Conservation (phyloP, 2,113 vertebrate genomes). For the Mohoua ochrocephala region DNA sequence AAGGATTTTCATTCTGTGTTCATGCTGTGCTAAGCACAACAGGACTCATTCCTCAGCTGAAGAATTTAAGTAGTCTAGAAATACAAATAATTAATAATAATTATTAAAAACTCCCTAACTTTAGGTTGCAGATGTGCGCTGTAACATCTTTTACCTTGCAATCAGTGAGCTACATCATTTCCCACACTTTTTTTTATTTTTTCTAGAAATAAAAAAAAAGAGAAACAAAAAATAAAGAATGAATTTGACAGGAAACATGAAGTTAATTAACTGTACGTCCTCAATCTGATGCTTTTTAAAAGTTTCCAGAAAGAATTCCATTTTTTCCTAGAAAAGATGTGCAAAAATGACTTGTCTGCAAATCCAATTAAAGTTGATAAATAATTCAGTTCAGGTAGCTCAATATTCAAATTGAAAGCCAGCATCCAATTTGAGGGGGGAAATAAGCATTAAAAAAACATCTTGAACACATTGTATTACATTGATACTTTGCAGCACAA, state of each 20-base stretch:
- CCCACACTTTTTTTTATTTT: background rate
- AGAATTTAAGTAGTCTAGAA: background rate
- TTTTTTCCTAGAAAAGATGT: slow-evolving; percentile 18
- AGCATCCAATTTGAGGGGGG: slow-evolving; percentile 51
- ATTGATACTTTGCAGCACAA: slow-evolving; percentile 43
- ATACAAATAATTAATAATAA: background rate
- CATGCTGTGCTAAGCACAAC: background rate
- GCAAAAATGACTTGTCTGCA: slow-evolving; percentile 57
- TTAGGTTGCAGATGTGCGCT: background rate
- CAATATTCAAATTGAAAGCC: slow-evolving; percentile 59
- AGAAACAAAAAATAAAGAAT: background rate
- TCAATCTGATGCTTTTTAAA: slow-evolving; percentile 19
- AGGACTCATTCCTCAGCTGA: background rate
- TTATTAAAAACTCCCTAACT: background rate
- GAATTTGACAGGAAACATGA: slow-evolving; percentile 15
- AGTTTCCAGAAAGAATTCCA: slow-evolving; percentile 45
- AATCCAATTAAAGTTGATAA: slow-evolving; percentile 61
- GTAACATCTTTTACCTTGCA: background rate
- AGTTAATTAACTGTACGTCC: slow-evolving; percentile 29
- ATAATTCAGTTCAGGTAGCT: slow-evolving; percentile 63
- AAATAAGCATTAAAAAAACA: slow-evolving; percentile 68
- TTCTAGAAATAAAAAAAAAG: background rate
- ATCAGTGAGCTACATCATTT: background rate
- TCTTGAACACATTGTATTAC: slow-evolving; percentile 47
- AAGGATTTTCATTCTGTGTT: background rate